Evolutionary conservation across 2,113 vertebrate genomes (phyloP), one percentile per base, ranked within the genome.

Genomic region (Strix uralensis): DNA sequence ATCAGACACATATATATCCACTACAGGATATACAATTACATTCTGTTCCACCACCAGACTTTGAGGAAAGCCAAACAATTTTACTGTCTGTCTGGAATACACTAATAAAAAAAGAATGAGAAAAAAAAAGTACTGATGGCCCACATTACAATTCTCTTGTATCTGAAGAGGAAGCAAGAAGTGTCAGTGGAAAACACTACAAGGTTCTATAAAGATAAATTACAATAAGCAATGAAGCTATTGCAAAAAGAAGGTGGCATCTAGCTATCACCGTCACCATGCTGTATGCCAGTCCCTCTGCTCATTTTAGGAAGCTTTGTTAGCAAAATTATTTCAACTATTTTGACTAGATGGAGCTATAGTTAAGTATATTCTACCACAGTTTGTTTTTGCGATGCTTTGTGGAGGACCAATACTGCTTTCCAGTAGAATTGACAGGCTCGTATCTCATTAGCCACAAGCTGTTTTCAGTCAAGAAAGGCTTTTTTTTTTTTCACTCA

Each of bases 361-460:
- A 86, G 47, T 32, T 74, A 90, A 77, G 29, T 51, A 55, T n/a
- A 88, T 80, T 81, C 14, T 58, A 47, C 13, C 30, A 36, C 21
- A 66, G 7, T 34, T 42, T 71, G 27, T 5, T 95, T 87, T 80
- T 75, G 36, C 2, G 6, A 40, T 36, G 47, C 42, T 81, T 73
- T 84, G 15, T 77, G 63, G 30, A 91, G 47, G 52, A 67, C 82
- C 69, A 88, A 20, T 15, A 36, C 30, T 75, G 44, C 21, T 75
- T 83, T 91, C 66, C 38, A 57, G 26, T 38, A 62, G 52, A 86
- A 71, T 1, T 86, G 67, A 86, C 17, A 67, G 42, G 47, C 65
- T 92, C 7, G 5, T 63, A 71, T 71, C 72, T 95, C 75, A 92
- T 86, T 67, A 90, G 75, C 55, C 86, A 84, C 83, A 96, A 88